phyloP scores from a whole-genome alignment of 2,888 invertebrate species.

The Diploptera punctata region DNA sequence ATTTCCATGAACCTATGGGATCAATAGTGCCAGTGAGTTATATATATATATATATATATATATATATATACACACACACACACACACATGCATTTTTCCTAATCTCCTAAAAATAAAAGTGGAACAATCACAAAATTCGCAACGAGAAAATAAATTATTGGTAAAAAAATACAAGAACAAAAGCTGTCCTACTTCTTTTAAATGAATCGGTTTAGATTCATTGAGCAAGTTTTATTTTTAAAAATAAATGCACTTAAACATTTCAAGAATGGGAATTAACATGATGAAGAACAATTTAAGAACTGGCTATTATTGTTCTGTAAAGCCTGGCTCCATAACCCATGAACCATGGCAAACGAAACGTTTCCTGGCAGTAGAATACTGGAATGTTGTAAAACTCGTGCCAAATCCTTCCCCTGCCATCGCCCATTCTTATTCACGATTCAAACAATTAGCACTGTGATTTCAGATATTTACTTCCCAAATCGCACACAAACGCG shows the following conservation, averaged over 20 bases:
- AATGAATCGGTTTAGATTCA: too few relatives aligned
- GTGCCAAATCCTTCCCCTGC: constrained; percentile 27
- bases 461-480: background rate
- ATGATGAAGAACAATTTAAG: background rate
- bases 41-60: too few relatives aligned
- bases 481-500: background rate
- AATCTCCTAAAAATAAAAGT: too few relatives aligned
- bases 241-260: background rate
- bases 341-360: background rate
- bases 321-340: background rate
- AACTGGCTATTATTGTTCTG: background rate
- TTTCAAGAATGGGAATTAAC: background rate
- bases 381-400: background rate
- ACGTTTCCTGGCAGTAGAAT: background rate
- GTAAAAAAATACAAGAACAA: background rate
- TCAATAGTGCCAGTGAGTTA: too few relatives aligned
- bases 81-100: too few relatives aligned
- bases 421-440: constrained; percentile 4
- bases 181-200: background rate
- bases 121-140: too few relatives aligned
- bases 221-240: constrained; percentile 1
- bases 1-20: too few relatives aligned
- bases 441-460: constrained; percentile 9
- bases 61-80: too few relatives aligned
- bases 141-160: too few relatives aligned